phyloP scores from a whole-genome alignment of 2,888 invertebrate species.

The Nematopogon swammerdamellus region DNA sequence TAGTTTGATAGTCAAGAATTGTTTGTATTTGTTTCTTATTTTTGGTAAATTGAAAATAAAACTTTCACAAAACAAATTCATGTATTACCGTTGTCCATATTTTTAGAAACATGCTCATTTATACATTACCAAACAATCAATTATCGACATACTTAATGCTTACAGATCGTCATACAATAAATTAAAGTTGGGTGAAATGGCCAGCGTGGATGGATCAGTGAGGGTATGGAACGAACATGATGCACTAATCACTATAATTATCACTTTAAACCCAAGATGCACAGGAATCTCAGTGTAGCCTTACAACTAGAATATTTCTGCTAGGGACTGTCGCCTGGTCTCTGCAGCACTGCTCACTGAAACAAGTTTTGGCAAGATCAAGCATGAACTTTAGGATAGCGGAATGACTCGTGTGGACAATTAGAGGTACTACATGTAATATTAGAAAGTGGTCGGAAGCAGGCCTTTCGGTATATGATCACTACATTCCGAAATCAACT shows the following conservation, averaged over 20 bases:
- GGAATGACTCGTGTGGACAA: too few relatives aligned
- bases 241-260: conserved; percentile 48
- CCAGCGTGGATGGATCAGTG: not conserved
- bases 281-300: conserved; percentile 48
- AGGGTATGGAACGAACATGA: conserved; percentile 21
- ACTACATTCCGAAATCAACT: too few relatives aligned
- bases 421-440: too few relatives aligned
- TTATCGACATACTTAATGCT: conserved; percentile 20
- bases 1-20: not conserved
- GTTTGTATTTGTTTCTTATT: conserved; percentile 40
- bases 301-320: conserved; percentile 44
- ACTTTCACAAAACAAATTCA: conserved; percentile 30
- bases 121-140: conserved; percentile 25
- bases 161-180: conserved; percentile 55
- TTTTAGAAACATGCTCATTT: conserved; percentile 29
- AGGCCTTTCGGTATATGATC: too few relatives aligned
- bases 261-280: conserved; percentile 50
- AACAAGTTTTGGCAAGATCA: too few relatives aligned
- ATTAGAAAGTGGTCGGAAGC: too few relatives aligned
- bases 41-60: conserved; percentile 53
- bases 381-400: too few relatives aligned
- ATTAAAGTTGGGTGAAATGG: conserved; percentile 27
- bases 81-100: conserved; percentile 18
- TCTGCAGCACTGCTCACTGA: conserved; percentile 28
- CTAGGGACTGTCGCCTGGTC: conserved; percentile 30